Base-by-base conservation (phyloP, 2,888 invertebrate species). In the Gortyna flavago region DNA sequence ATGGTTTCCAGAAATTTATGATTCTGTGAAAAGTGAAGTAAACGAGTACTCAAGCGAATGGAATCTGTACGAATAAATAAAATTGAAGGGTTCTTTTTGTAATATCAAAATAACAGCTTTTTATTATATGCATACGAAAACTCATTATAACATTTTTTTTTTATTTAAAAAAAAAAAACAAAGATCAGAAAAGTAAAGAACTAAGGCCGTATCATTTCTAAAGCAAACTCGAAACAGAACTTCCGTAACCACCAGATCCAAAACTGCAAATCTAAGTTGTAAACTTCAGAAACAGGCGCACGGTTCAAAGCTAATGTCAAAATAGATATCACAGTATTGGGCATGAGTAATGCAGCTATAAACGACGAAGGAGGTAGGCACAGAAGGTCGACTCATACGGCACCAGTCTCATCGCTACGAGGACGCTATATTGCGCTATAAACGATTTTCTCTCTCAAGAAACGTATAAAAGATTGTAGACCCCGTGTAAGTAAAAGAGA, bases 291-390 rank as follows among this genome's bases (percentile, higher is more conserved):
- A 75, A 74, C 78, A 75, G 29, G 38, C 21, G 21, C 76, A 62
- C 35, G n/a, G 64, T 70, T 48, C 54, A 48, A 74, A 69, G 38
- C 13, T 59, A 18, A 88, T 57, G 80, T 82, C 77, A 79, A 72
- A 79, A 81, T 44, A 82, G 75, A 86, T 81, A 79, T 75, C 79
- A 75, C 71, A 18, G 29, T 38, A 32, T 68, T 72, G 48, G 32
- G 75, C 67, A 70, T 70, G 38, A 80, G 59, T 72, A 65, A 68
- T 73, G 62, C 61, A 70, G 67, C 35, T 65, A 25, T 74, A 77
- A 85, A 83, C 18, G 7, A 62, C 3, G 2, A 38, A 51, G 13
- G 2, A 25, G 18, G 25, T 8, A 32, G 18, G 8, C 6, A 11
- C 13, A 29, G 29, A 29, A 59, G 29, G 29, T 16, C 1, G 7